Conservation (phyloP, 2,888 invertebrate species). For the Eupithecia insigniata region DNA sequence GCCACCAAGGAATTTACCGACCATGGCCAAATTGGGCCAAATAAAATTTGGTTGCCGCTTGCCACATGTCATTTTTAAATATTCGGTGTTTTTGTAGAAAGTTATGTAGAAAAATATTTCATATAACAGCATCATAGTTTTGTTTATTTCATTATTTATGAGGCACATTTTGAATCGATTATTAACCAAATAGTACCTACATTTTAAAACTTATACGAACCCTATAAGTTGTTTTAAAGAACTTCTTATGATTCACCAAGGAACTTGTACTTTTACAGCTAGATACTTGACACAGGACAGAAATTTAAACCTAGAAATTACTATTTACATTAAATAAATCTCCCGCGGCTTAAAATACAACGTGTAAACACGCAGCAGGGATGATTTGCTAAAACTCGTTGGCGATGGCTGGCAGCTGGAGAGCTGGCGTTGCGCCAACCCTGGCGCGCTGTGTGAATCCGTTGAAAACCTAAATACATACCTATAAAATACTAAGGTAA, state of each 20-base stretch:
- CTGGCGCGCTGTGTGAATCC: conserved; percentile 15
- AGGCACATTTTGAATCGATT: no score
- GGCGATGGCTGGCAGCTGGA: background rate
- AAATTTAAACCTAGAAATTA: no score
- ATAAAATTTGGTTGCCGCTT: no score
- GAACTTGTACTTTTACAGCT: no score
- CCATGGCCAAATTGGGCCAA: no score
- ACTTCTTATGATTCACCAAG: background rate
- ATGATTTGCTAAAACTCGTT: conserved; percentile 19
- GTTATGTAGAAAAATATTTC: no score
- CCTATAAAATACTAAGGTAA: no score
- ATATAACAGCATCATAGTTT: background rate
- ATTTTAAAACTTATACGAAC: background rate
- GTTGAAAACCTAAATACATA: conserved; percentile 10
- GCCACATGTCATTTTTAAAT: no score
- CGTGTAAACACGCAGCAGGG: conserved; percentile 19
- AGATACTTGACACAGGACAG: no score
- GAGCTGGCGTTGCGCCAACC: conserved; percentile 20
- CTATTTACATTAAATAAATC: background rate
- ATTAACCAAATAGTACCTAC: no score
- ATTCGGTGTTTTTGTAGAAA: no score
- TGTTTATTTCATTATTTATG: no score
- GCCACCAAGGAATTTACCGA: background rate
- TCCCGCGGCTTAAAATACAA: conserved; percentile 1
- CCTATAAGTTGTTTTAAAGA: background rate